Percentiles rank a stretch among this genome's conserved stretches.
Conservation (phyloP, 2,888 invertebrate species). For the Hemicrepidius hirtus region DNA sequence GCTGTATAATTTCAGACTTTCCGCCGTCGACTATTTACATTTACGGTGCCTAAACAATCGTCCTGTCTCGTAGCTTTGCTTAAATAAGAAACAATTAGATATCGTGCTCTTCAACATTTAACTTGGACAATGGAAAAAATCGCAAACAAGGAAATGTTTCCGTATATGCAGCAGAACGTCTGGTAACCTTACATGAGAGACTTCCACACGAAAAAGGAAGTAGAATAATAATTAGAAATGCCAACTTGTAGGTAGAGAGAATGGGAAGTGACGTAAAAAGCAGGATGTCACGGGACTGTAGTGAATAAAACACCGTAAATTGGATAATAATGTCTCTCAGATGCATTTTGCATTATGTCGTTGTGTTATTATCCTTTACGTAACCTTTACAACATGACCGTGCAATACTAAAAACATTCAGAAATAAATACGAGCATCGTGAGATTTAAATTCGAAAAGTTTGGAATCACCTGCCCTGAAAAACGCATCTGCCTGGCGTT, state of each 20-base stretch:
- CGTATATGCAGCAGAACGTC: slow-evolving; percentile 7
- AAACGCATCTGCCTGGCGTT: slow-evolving; percentile 53
- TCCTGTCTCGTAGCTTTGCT: too few relatives aligned
- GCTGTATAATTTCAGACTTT: too few relatives aligned
- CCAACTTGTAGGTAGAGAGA: slow-evolving; percentile 45
- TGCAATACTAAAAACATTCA: too few relatives aligned
- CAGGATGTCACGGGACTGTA: slow-evolving; percentile 65
- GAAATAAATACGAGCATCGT: too few relatives aligned
- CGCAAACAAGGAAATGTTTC: too few relatives aligned
- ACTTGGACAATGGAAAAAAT: too few relatives aligned
- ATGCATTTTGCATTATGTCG: slow-evolving; percentile 59
- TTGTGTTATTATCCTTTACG: too few relatives aligned
- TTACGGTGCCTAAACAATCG: too few relatives aligned
- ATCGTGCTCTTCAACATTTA: too few relatives aligned
- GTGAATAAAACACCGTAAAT: slow-evolving; percentile 60
- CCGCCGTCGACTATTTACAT: too few relatives aligned
- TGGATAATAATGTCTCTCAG: slow-evolving; percentile 61
- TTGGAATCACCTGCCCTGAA: slow-evolving; percentile 43
- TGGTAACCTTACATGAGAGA: slow-evolving; percentile 7
- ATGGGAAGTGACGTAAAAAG: slow-evolving; percentile 57
- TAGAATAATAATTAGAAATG: slow-evolving; percentile 39
- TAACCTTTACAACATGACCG: too few relatives aligned
- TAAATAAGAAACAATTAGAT: too few relatives aligned
- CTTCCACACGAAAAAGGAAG: slow-evolving; percentile 40
- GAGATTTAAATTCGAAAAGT: slow-evolving; percentile 47